These are phyloP conservation scores for Heteropelma amictum DNA, from an alignment of 2,888 invertebrate species.

Conservation along the genomic window DNA sequence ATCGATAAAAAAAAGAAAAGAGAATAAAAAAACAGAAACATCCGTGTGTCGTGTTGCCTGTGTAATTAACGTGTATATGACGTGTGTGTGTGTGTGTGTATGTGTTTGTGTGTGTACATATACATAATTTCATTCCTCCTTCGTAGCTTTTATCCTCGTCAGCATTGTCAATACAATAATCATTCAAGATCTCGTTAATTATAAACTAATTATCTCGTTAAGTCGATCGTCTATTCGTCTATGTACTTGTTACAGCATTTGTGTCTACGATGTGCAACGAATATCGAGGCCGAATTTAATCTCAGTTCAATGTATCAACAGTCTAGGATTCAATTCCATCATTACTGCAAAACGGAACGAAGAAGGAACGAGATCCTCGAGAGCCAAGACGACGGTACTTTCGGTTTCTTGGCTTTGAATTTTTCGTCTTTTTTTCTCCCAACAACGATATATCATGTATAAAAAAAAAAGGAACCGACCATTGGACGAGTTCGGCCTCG, in stretches of 20 bases:
- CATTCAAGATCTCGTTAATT: slow-evolving; percentile 45
- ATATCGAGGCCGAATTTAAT: slow-evolving; percentile 25
- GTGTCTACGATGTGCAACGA: slow-evolving; percentile 18
- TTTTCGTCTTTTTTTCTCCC: neutral
- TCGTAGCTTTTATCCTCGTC: slow-evolving; percentile 21
- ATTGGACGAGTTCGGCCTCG: slow-evolving; percentile 29
- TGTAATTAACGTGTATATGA: neutral
- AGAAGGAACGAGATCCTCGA: neutral
- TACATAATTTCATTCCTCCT: slow-evolving; percentile 44
- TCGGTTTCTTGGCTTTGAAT: neutral
- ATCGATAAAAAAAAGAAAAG: slow-evolving; percentile 17
- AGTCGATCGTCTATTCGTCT: slow-evolving; percentile 32
- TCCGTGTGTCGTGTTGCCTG: too few species aligned
- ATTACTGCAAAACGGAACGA: slow-evolving; percentile 6
- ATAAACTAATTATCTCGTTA: slow-evolving; percentile 42
- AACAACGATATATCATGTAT: too few species aligned
- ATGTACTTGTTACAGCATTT: slow-evolving; percentile 30
- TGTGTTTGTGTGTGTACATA: slow-evolving; percentile 33
- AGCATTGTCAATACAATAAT: slow-evolving; percentile 36
- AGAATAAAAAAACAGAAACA: too few species aligned
- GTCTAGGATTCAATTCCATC: slow-evolving; percentile 1
- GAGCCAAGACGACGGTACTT: neutral
- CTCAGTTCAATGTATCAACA: neutral
- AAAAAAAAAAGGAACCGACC: slow-evolving; percentile 7
- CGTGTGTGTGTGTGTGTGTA: slow-evolving; percentile 28